These are phyloP conservation scores for Metridium senile DNA, from an alignment of 92 coral and sea anemone genomes.

Conservation along the genomic window DNA sequence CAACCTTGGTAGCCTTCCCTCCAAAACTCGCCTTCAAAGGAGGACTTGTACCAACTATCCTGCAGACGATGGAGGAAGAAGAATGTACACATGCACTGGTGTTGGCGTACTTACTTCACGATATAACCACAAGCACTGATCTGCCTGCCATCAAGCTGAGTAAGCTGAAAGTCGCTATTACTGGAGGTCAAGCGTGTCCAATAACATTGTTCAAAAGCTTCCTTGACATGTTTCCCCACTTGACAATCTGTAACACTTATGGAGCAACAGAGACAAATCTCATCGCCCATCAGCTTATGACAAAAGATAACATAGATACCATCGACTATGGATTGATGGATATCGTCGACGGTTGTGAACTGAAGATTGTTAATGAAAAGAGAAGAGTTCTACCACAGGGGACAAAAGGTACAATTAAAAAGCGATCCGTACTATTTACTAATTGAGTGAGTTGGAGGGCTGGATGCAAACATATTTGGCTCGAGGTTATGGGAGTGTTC, in stretches of 20 bases:
- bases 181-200: slow-evolving; percentile 36
- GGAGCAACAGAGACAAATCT: slow-evolving; percentile 41
- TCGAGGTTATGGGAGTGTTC: too few relatives aligned
- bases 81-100: slow-evolving; percentile 49
- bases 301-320: background rate
- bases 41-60: slow-evolving; percentile 22
- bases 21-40: slow-evolving; percentile 43
- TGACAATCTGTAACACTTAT: slow-evolving; percentile 8
- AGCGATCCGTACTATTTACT: too few relatives aligned
- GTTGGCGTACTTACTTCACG: slow-evolving; percentile 34
- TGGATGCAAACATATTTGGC: too few relatives aligned
- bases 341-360: slow-evolving; percentile 27
- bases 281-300: slow-evolving; percentile 22
- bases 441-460: too few relatives aligned
- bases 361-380: slow-evolving; percentile 30
- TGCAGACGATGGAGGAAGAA: slow-evolving; percentile 35
- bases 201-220: slow-evolving; percentile 19
- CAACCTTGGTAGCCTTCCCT: slow-evolving; percentile 45
- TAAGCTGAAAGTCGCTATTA: slow-evolving; percentile 9
- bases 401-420: slow-evolving; percentile 12
- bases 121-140: slow-evolving; percentile 28
- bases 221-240: slow-evolving; percentile 25
- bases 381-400: slow-evolving; percentile 19
- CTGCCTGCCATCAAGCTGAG: slow-evolving; percentile 17
- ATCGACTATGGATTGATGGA: slow-evolving; percentile 36